Evolutionary conservation across 2,113 vertebrate species (phyloP).

Genomic region (Crotophaga sulcirostris): DNA sequence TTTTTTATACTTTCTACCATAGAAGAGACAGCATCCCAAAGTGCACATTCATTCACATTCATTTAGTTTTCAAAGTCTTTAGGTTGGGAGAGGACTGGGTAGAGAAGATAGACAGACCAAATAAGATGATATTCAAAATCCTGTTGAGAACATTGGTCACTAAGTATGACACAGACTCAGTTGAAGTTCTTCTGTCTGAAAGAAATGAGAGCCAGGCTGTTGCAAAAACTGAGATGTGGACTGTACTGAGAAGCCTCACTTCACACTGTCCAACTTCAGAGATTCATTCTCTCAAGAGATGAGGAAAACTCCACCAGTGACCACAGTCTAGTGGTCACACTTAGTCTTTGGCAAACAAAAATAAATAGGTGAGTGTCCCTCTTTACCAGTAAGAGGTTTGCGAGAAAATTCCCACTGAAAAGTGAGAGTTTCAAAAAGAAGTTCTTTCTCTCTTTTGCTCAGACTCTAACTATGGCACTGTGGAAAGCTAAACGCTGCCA

Average conservation of each 20-base stretch:
- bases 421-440: not conserved
- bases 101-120: not conserved
- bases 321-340: not conserved
- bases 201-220: not conserved
- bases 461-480: not conserved
- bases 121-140: not conserved
- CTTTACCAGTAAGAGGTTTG: not conserved
- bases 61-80: not conserved
- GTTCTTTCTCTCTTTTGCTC: not conserved
- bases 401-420: not conserved
- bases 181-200: not conserved
- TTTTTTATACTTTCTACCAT: not conserved
- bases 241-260: not conserved
- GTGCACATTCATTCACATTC: not conserved
- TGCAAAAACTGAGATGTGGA: not conserved
- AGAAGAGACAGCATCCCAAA: not conserved
- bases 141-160: not conserved
- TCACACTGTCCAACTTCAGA: accelerated
- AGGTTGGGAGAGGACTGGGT: not conserved
- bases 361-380: not conserved
- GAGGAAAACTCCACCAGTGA: not conserved
- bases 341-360: not conserved
- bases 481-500: not conserved
- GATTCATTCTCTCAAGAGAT: not conserved
- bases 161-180: not conserved